Conservation (phyloP, 2,113 vertebrate species). For the Barbus barbus region DNA sequence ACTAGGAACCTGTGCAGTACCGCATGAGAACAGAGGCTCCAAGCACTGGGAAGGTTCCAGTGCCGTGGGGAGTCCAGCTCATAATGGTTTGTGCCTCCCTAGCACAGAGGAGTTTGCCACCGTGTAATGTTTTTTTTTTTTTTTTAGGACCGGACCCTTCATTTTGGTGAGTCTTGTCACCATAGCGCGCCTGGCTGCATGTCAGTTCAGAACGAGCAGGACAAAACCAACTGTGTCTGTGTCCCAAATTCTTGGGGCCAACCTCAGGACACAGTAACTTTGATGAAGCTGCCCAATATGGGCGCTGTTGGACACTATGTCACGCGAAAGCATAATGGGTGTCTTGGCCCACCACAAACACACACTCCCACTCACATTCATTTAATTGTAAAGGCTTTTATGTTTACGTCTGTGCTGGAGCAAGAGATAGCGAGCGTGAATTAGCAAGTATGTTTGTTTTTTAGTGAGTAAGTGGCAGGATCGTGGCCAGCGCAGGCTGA, state of each 20-base stretch:
- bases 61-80: conserved; percentile 23
- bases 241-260: conserved; percentile 31
- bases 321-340: too few species aligned
- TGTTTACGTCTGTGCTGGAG: not conserved
- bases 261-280: conserved; percentile 2
- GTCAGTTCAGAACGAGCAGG: conserved; percentile 25
- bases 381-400: conserved; percentile 18
- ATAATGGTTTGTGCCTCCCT: conserved; percentile 11
- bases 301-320: too few species aligned
- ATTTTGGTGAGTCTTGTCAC: conserved; percentile 37
- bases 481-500: conserved; percentile 42
- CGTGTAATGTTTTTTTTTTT: conserved; percentile 2
- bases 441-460: conserved; percentile 43
- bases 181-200: conserved; percentile 34
- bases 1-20: conserved; percentile 56
- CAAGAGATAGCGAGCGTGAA: conserved; percentile 31
- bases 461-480: conserved; percentile 45
- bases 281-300: too few species aligned
- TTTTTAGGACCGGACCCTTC: conserved; percentile 15
- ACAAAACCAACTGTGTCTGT: conserved; percentile 36
- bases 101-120: not conserved
- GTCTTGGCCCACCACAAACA: too few species aligned
- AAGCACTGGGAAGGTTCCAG: conserved; percentile 44
- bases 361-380: not conserved
- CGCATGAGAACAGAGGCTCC: conserved; percentile 43